Evolutionary conservation across 2,797 vertebrate species (phyloP), one percentile per base, ranked within the genome.

Genomic region (Loris lydekkerianus): DNA sequence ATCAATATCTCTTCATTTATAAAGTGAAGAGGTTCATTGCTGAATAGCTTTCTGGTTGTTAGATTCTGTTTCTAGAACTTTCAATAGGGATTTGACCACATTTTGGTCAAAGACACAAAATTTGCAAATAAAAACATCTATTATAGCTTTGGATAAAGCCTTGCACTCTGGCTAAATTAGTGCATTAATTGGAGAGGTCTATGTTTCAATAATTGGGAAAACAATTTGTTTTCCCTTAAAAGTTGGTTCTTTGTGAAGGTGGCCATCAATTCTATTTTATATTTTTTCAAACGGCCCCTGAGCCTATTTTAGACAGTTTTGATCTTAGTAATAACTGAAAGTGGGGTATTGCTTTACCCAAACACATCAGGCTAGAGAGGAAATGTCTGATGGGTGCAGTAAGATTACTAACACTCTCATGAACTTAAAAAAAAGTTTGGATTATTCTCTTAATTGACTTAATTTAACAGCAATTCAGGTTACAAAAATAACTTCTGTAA

Each of bases 51-150:
- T 65, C 43, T 53, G 21, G 31, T 46, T 72, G 17, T 17, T 46
- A 75, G 21, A 23, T 23, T 86, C 56, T 75, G 10, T n/a, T 46
- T 43, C 15, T 61, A 72, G 3, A 67, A 69, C 58, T 81, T 72
- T 85, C 20, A 60, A 2, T 46, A 27, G 31, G 10, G 77, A 13
- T 56, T 34, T 56, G 56, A 86, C 20, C 10, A 76, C 18, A 34
- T 37, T 93, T 83, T 89, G 80, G 27, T 65, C 18, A 29, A 73
- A 94, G 40, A 91, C 18, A 87, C 63, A 93, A 75, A 58, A 58
- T 63, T 49, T 91, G 3, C 3, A 77, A 69, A 27, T n/a, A 72
- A 67, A 76, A 53, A 25, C 27, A 46, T 29, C 21, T 5, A 49
- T 69, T 94, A 21, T 17, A 20, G 11, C 46, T 75, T 27, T 3